Base-by-base conservation (phyloP, 2,113 vertebrate species). In the Bufo bufo region DNA sequence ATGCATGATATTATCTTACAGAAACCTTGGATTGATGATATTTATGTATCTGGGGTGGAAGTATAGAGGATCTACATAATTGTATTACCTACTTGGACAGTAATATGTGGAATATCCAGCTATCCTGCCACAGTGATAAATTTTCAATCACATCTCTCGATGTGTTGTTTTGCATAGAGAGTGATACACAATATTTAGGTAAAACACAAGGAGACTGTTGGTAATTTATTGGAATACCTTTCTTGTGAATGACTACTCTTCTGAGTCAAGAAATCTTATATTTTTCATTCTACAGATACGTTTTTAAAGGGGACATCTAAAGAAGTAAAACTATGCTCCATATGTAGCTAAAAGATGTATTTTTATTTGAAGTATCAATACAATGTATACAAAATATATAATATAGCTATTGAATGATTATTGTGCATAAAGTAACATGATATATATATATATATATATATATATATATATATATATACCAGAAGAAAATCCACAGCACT, bases 1-100 rank as follows among this genome's bases (percentile, higher is more conserved):
- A 88, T 88, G 80, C 87, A 88, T 77, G 65, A 75, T 50, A 83
- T 88, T 87, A 87, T 87, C 77, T 87, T 84, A 84, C 56, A 82
- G 80, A 88, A 88, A 66, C 80, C 66, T 75, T 88, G 79, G 86
- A 74, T 75, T 82, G 69, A 82, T 88, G 80, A 77, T 88, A 88
- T 88, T 82, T 88, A 88, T 84, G 71, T 83, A 83, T 75, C 56
- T 59, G 56, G 54, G 56, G 33, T 50, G 54, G 71, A 82, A 75
- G 45, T 74, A 81, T 74, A 54, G 69, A 81, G 61, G 54, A 87
- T 87, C 86, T 75, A 87, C 79, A 82, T 75, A 87, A 82, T 87
- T 87, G 79, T 87, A 82, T 87, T 87, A 81, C 66, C 66, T 82
- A 63, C 79, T 87, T 82, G 78, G 86, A 82, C 54, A 65, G 79